Base-by-base conservation (phyloP, 1,140 invertebrate species). In the Leptestheria dahalacensis region DNA sequence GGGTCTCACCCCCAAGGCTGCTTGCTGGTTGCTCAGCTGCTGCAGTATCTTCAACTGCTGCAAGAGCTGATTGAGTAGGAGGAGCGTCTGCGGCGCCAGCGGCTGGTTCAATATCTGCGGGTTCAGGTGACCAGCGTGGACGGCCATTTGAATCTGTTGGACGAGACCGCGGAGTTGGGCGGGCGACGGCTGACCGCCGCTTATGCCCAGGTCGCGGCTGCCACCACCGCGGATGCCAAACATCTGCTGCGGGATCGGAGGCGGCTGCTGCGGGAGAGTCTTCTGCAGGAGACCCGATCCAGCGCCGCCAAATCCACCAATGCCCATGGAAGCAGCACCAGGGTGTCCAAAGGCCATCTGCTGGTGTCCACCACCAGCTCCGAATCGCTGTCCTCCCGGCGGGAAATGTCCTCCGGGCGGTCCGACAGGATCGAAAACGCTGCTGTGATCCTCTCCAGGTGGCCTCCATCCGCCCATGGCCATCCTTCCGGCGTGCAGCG, bases 101-200 rank as follows among this genome's bases (percentile, higher is more conserved):
- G 92, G 91, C 73, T 96, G 91, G 74, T 94, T 95, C 59, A 97
- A 73, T 63, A 96, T 91, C 75, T 90, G 80, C 68, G 88, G 85
- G 72, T 87, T 89, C 60, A 91, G 77, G 70, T 90, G 89, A 20
- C 90, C 91, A 59, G 88, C 87, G 63, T 90, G 86, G 2, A 94
- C 90, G 33, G 91, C 91, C 78, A 92, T 83, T 70, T 93, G 91
- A 60, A 95, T 95, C 72, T 96, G 91, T 67, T 94, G 88, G 28
- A 73, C 70, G 24, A 74, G 66, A 59, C 70, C 64, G 24, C 69
- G 64, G 9, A 78, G 78, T 60, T 82, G 78, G 28, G 57, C 72
- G 67, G 59, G 77, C 65, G 65, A 52, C 15, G 58, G 58, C 24
- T 60, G 58, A 6, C 58, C 48, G 24, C 58, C 48, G 46, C 57